These are phyloP conservation scores for Manis crassicaudata DNA, from an alignment of 2,797 vertebrate genomes.

Conservation along the genomic window DNA sequence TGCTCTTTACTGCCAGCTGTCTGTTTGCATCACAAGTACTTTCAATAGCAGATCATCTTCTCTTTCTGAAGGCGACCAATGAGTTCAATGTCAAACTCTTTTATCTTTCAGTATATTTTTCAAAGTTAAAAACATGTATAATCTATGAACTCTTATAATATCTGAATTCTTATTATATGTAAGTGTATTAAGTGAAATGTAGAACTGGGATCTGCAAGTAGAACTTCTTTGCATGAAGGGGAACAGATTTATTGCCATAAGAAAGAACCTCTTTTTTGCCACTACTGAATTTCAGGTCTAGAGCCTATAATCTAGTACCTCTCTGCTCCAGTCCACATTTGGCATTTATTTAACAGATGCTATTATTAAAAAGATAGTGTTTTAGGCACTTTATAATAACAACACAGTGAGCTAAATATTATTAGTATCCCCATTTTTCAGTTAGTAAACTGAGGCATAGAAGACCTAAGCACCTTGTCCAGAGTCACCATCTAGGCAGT, in stretches of 20 bases:
- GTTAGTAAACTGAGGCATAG: not conserved
- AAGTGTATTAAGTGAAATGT: not conserved
- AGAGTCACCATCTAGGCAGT: not conserved
- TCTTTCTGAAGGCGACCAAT: not conserved
- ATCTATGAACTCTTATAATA: not conserved
- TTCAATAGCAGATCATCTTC: not conserved
- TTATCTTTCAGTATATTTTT: not conserved
- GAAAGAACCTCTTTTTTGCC: not conserved
- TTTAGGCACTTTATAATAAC: not conserved
- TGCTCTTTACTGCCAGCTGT: not conserved
- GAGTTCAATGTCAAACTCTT: conserved; percentile 10
- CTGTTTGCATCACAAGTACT: not conserved
- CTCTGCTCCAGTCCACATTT: not conserved
- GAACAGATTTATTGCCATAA: not conserved
- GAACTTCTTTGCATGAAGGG: not conserved
- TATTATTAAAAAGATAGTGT: not conserved
- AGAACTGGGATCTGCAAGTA: not conserved
- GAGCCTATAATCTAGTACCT: not conserved
- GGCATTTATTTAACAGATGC: not conserved
- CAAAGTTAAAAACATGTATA: not conserved
- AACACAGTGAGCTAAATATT: not conserved
- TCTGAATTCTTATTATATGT: not conserved
- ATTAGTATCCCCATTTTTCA: not conserved
- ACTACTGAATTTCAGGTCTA: not conserved
- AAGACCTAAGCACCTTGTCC: not conserved